Conservation (phyloP, 2,113 vertebrate genomes). For the Grus americana region DNA sequence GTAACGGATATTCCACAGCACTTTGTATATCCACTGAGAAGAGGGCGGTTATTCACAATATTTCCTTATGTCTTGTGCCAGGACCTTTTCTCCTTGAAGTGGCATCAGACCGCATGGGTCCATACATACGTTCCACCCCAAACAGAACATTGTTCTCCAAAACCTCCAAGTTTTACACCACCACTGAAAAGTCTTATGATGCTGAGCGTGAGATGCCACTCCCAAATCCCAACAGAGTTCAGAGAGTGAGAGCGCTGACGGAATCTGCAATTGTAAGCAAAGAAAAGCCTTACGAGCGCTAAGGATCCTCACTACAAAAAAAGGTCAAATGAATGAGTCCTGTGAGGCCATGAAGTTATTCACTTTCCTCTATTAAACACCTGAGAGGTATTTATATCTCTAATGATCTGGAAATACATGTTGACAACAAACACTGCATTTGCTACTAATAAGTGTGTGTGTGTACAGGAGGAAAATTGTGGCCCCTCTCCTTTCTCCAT, state of each 20-base stretch:
- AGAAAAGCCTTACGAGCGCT: background rate
- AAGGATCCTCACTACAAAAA: background rate
- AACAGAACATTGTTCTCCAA: background rate
- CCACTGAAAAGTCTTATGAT: background rate
- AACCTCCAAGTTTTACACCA: background rate
- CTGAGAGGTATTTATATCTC: background rate
- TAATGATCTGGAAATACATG: background rate
- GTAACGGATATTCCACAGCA: background rate
- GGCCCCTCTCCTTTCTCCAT: background rate
- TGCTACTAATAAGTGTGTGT: background rate
- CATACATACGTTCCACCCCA: background rate
- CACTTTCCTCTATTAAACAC: conserved; percentile 2
- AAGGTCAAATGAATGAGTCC: background rate
- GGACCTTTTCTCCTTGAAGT: background rate
- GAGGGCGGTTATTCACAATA: background rate
- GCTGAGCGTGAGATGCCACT: rapidly evolving
- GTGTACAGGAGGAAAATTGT: background rate
- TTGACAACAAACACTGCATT: background rate
- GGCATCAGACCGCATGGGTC: background rate
- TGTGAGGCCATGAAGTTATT: background rate
- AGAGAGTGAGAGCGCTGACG: background rate
- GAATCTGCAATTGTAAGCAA: background rate
- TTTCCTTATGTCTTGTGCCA: background rate
- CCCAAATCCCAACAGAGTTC: background rate
- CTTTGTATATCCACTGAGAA: background rate